These are phyloP conservation scores for Trichopria drosophilae DNA, from an alignment of 2,888 invertebrate genomes.

Conservation along the genomic window DNA sequence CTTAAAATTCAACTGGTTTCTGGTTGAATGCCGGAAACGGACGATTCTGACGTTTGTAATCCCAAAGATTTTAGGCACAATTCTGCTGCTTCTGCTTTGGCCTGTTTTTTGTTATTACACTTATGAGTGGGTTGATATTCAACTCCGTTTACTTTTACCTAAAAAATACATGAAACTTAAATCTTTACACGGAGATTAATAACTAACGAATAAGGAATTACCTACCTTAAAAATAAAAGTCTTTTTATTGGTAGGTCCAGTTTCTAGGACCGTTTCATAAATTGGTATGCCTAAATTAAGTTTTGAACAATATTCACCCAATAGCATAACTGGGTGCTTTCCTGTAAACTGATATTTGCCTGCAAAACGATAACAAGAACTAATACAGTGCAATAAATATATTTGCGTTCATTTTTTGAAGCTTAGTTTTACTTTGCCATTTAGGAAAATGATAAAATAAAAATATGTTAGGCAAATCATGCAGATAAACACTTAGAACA, in stretches of 20 bases:
- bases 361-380: too few species aligned
- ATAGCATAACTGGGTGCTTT: constrained; percentile 94
- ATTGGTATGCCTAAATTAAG: constrained; percentile 82
- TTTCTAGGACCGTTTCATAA: constrained; percentile 83
- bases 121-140: constrained; percentile 87
- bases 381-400: too few species aligned
- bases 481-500: too few species aligned
- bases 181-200: constrained; percentile 1
- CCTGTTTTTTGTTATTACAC: constrained; percentile 91
- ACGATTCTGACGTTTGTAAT: too few species aligned
- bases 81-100: constrained; percentile 88
- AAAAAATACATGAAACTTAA: constrained; percentile 40
- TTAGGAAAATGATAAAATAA: too few species aligned
- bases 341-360: constrained; percentile 62
- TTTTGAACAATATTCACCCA: constrained; percentile 91
- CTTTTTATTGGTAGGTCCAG: constrained; percentile 91
- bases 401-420: too few species aligned
- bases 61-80: constrained; percentile 86
- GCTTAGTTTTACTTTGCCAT: too few species aligned
- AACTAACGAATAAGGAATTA: constrained; percentile 1
- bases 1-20: too few species aligned
- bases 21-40: too few species aligned
- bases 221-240: constrained; percentile 89
- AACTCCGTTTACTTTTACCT: constrained; percentile 85
- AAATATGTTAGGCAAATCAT: too few species aligned